Evolutionary conservation across 2,797 vertebrate genomes (phyloP), one percentile per base, ranked within the genome.

Genomic region (Momotus momota): DNA sequence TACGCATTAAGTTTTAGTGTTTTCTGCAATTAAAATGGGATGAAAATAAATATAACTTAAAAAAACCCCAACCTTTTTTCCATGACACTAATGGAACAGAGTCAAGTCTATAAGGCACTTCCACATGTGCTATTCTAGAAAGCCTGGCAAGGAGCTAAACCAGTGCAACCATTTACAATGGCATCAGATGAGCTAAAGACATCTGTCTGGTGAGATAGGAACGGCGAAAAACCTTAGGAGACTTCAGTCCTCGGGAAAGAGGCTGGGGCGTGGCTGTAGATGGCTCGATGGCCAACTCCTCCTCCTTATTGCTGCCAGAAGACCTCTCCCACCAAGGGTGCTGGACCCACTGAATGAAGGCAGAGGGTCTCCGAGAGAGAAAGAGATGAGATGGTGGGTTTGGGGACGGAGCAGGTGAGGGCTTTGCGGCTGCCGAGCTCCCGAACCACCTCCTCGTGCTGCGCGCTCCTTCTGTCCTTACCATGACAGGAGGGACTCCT

Each of bases 31-130:
- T 80, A 96, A 97, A 97, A 97, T 95, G 92, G 97, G 96, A 96
- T 81, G 78, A 97, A 98, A 98, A 98, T 98, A 98, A 98, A 98
- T 98, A 98, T 97, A 98, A 98, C 95, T 97, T 97, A 95, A 96
- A 97, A 95, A 35, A 46, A 8, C 0, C 62, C 73, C 93, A 93
- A 92, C 92, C 89, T 97, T 52, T 97, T 97, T 97, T 94, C 96
- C 93, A 97, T 92, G 95, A 97, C 96, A 94, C 92, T 96, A 93
- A 96, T 94, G 93, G 90, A 96, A 93, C 84, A 95, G 95, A 96
- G 93, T 88, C 90, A 87, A 95, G 82, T 95, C 95, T 96, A 13
- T 97, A 97, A 97, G 97, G 97, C 97, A 97, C 97, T 97, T 97
- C 86, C 81, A 92, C 93, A 83, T 21, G 87, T 95, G 93, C 95